A percentile compares a stretch with the other conserved stretches of the same genome.
These are phyloP conservation scores for Clupea harengus DNA, from an alignment of 2,113 vertebrate species.

Conservation along the genomic window DNA sequence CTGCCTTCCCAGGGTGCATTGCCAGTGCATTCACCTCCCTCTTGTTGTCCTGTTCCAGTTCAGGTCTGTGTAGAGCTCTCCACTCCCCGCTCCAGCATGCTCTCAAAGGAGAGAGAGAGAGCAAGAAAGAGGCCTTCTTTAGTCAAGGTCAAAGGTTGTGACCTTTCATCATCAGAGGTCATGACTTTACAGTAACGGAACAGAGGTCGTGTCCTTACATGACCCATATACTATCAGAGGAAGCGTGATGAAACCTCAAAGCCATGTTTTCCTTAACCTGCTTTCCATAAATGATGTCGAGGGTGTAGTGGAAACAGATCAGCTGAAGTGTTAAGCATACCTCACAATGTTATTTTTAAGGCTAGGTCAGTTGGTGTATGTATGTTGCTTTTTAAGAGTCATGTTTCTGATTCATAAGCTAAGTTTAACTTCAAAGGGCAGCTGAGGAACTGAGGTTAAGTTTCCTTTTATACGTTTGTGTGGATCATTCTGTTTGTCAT, in stretches of 20 bases:
- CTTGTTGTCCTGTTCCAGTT: conserved; percentile 48
- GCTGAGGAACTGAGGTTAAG: background rate
- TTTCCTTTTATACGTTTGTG: background rate
- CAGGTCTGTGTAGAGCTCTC: conserved; percentile 52
- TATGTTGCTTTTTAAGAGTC: background rate
- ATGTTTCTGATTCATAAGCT: background rate
- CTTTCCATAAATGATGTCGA: background rate
- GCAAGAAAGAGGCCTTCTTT: conserved; percentile 8
- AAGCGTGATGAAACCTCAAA: background rate
- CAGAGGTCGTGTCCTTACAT: background rate
- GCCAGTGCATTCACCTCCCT: conserved; percentile 2
- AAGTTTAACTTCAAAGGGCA: background rate
- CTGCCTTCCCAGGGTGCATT: background rate
- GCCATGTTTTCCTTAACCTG: background rate
- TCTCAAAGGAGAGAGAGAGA: conserved; percentile 21
- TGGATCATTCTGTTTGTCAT: background rate
- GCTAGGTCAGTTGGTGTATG: background rate
- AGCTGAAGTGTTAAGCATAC: background rate
- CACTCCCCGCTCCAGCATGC: conserved; percentile 42
- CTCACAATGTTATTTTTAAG: background rate
- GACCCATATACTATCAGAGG: background rate
- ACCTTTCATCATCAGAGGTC: background rate
- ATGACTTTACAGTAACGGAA: background rate
- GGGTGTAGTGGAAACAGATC: background rate
- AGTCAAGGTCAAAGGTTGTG: conserved; percentile 19